phyloP scores from a whole-genome alignment of 2,113 vertebrate species.

The Accipiter virgatus region DNA sequence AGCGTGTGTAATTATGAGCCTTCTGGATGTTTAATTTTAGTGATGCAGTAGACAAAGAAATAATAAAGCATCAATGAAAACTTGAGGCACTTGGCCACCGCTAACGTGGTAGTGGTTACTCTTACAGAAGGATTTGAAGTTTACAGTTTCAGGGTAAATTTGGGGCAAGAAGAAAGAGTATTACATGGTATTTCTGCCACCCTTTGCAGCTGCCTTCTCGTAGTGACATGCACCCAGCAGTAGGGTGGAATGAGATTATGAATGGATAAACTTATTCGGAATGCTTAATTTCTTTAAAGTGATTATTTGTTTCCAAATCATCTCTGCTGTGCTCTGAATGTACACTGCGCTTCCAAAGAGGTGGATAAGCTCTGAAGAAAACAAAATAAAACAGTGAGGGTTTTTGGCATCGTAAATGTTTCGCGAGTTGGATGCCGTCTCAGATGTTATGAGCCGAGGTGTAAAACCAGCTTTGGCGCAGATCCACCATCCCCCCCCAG shows the following conservation, averaged over 20 bases:
- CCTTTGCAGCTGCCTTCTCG: neutral
- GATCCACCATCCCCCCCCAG: neutral
- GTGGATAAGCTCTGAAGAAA: neutral
- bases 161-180: neutral
- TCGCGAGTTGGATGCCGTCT: fast-evolving
- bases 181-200: neutral
- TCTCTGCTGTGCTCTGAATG: neutral
- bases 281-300: neutral
- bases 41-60: neutral
- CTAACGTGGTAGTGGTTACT: neutral
- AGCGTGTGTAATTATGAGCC: fast-evolving
- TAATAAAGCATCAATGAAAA: neutral
- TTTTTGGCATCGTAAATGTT: neutral
- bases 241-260: neutral
- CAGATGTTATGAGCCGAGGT: neutral
- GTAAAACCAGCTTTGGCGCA: neutral
- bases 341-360: fast-evolving
- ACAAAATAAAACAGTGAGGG: neutral
- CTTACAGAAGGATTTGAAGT: neutral
- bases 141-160: neutral
- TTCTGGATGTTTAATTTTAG: neutral
- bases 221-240: fast-evolving
- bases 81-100: neutral
- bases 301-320: neutral
- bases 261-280: neutral